A percentile compares a stretch with the other conserved stretches of the same genome.
Evolutionary conservation across 2,888 invertebrate species (phyloP).

Genomic region (Acronicta leporina): DNA sequence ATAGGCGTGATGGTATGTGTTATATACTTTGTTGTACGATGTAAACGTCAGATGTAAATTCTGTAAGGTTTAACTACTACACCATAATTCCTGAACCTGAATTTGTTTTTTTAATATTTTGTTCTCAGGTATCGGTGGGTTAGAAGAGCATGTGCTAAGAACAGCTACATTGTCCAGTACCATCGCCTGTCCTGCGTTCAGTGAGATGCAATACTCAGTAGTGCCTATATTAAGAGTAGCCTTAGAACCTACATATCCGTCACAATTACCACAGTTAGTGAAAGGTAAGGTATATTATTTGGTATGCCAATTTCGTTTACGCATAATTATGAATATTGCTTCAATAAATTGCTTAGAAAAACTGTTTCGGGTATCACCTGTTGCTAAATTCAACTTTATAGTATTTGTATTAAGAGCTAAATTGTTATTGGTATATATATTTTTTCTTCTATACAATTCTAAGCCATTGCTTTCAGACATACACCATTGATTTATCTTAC

Average conservation of each 20-base stretch:
- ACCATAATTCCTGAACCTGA: too few species aligned
- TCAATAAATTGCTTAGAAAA: too few species aligned
- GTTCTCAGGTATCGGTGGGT: slow-evolving; percentile 93
- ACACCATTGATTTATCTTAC: slow-evolving; percentile 58
- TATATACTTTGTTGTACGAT: too few species aligned
- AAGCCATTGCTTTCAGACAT: background rate
- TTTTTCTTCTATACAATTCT: too few species aligned
- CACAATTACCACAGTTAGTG: slow-evolving; percentile 93
- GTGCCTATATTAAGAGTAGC: slow-evolving; percentile 98
- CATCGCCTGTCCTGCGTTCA: slow-evolving; percentile 95
- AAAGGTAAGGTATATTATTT: slow-evolving; percentile 79
- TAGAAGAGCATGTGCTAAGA: slow-evolving; percentile 95
- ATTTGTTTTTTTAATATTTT: background rate
- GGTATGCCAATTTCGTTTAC: too few species aligned
- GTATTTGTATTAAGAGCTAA: background rate
- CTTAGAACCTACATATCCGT: slow-evolving; percentile 94
- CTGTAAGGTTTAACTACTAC: too few species aligned
- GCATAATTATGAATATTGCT: too few species aligned
- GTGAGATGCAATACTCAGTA: slow-evolving; percentile 93
- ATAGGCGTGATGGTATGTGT: too few species aligned
- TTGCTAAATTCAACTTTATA: slow-evolving; percentile 1
- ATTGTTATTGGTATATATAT: too few species aligned
- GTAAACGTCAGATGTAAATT: too few species aligned
- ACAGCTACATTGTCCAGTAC: slow-evolving; percentile 96
- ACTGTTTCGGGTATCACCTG: too few species aligned